A percentile compares a stretch with the other conserved stretches of the same genome.
These are phyloP conservation scores for Hippasteria phrygiana DNA, from an alignment of 53 echinoderm and acorn worm genomes.

Conservation along the genomic window DNA sequence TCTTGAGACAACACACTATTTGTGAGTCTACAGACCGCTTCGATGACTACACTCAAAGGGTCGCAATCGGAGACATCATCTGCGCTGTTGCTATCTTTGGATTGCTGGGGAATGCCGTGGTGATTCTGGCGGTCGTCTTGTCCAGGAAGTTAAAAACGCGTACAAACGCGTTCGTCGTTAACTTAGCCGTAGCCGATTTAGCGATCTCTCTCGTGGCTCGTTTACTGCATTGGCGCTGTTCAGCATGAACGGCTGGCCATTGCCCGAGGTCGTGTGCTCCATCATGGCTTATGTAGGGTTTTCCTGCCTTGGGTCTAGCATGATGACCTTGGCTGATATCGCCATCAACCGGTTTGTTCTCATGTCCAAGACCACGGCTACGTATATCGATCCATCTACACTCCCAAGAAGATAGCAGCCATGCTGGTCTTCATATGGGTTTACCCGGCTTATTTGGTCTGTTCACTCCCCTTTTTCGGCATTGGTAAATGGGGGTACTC, in stretches of 20 bases:
- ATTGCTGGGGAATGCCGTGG: conserved; percentile 59
- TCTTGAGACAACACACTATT: too few species aligned
- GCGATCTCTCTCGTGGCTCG: conserved; percentile 39
- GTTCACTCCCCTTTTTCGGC: conserved; percentile 30
- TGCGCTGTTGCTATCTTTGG: conserved; percentile 47
- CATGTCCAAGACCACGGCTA: conserved; percentile 57
- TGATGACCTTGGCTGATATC: conserved; percentile 65
- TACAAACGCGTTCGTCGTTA: conserved; percentile 76
- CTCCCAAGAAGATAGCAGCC: conserved; percentile 51
- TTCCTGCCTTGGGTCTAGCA: conserved; percentile 59
- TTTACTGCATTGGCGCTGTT: conserved; percentile 67
- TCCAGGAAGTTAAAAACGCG: conserved; percentile 72
- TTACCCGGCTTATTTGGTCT: conserved; percentile 41
- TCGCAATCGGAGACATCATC: conserved; percentile 25
- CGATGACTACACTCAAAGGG: conserved; percentile 69
- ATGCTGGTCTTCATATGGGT: conserved; percentile 69
- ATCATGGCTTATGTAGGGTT: conserved; percentile 44
- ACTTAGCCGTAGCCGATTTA: conserved; percentile 75
- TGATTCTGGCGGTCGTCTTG: conserved; percentile 64
- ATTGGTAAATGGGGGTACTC: conserved; percentile 74
- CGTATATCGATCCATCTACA: conserved; percentile 65
- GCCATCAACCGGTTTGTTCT: conserved; percentile 74
- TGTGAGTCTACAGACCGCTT: conserved; percentile 5
- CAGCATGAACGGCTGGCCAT: conserved; percentile 59
- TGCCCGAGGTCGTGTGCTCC: conserved; percentile 61